phyloP scores from a whole-genome alignment of 30 jellyfish, hydroid and myxozoan species.

The Aurelia aurita region DNA sequence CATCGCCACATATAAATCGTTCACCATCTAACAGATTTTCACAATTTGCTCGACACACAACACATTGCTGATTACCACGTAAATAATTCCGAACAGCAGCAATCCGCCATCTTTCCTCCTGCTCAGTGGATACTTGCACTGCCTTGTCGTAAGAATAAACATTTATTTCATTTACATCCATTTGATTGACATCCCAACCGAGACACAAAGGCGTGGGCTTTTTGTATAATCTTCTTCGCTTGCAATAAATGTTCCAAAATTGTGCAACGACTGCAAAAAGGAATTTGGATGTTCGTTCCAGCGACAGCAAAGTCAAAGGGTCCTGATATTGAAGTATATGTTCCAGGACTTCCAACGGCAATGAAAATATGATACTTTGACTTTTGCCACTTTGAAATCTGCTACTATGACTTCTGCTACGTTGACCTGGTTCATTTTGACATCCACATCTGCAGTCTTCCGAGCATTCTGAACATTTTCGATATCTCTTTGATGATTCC shows the following conservation, averaged over 20 bases:
- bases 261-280: conserved; percentile 32
- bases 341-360: conserved; percentile 68
- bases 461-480: conserved; percentile 54
- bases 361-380: conserved; percentile 30
- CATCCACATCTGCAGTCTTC: conserved; percentile 67
- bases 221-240: neutral
- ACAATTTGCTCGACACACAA: conserved; percentile 39
- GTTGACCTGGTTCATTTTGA: conserved; percentile 18
- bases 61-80: conserved; percentile 30
- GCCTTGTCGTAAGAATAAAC: conserved; percentile 68
- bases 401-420: too few relatives aligned
- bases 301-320: conserved; percentile 43
- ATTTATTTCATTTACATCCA: neutral
- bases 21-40: neutral
- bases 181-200: conserved; percentile 23
- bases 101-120: conserved; percentile 59
- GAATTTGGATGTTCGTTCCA: conserved; percentile 47
- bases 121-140: conserved; percentile 9
- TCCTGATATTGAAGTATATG: conserved; percentile 50
- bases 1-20: conserved; percentile 22
- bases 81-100: conserved; percentile 55
- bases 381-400: too few relatives aligned
- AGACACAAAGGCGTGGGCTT: conserved; percentile 67
- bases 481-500: neutral
- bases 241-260: conserved; percentile 54